A percentile compares a stretch with the other conserved stretches of the same genome.
These are phyloP conservation scores for Ctenodactylus gundi DNA, from an alignment of 2,113 vertebrate genomes.

Conservation along the genomic window DNA sequence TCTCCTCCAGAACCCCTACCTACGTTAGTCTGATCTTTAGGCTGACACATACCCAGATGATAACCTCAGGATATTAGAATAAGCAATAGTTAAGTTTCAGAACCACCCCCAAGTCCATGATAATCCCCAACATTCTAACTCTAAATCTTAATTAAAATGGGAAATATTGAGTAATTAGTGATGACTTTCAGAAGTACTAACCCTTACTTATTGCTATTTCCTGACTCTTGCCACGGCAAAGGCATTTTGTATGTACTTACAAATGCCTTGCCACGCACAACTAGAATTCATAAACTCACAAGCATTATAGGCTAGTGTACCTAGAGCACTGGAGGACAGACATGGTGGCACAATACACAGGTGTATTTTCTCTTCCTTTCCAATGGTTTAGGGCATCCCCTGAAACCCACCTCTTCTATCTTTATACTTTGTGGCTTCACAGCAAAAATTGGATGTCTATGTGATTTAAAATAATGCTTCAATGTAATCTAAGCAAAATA, in stretches of 20 bases:
- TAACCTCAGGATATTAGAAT: not conserved
- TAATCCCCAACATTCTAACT: not conserved
- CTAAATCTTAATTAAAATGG: constrained; percentile 12
- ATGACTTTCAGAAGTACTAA: not conserved
- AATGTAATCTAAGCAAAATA: not conserved
- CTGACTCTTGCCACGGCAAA: not conserved
- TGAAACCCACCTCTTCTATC: not conserved
- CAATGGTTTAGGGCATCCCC: not conserved
- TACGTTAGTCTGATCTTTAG: not conserved
- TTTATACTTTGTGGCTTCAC: constrained; percentile 6
- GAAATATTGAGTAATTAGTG: not conserved
- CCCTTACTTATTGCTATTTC: not conserved
- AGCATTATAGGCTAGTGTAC: not conserved
- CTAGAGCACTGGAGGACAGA: not conserved
- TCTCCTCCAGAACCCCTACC: not conserved
- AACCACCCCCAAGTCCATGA: not conserved
- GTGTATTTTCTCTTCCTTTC: not conserved
- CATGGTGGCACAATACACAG: not conserved
- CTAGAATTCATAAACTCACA: not conserved
- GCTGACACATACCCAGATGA: not conserved
- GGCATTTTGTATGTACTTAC: not conserved
- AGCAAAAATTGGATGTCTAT: constrained; percentile 25
- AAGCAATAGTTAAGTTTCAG: not conserved
- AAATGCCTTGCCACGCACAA: not conserved
- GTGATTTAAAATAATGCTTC: not conserved